Base-by-base conservation (phyloP, 2,888 invertebrate species). In the Blastobasis adustella region DNA sequence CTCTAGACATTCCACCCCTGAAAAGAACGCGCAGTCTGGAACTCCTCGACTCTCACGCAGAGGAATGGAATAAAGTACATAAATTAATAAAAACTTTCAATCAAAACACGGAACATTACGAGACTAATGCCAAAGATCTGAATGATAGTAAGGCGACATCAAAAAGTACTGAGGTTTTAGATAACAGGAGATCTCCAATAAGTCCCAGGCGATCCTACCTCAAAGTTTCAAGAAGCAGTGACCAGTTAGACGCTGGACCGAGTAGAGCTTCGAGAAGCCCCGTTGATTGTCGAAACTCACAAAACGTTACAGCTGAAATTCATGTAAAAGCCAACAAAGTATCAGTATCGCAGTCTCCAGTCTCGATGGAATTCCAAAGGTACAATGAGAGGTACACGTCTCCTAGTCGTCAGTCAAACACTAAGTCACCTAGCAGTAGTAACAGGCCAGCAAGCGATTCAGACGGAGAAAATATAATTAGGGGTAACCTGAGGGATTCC, bases 1-100 rank as follows among this genome's bases (percentile, higher is more conserved):
- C 89, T 6, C 73, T 89, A 43, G 89, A 90, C 52, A 89, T 90
- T 54, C 89, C 90, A 40, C 91, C 91, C 0, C 70, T 93, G 40
- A 91, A 92, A 45, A 82, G 94, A 49, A 93, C 94, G 1, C 90
- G 93, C 59, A 95, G 94, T 59, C 79, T 95, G 61, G 95, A 95
- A 69, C 72, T 94, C 55, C 68, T 94, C 41, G 91, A 92, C 64
- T 85, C 77, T 40, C 79, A 82, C 46, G 73, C 77, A 7, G 82
- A 79, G 59, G 82, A 84, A 58, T 88, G 85, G 89, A 82, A 81
- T 49, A 78, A 71, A 70, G 86, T 83, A 0, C 76, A 82, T 59
- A 68, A 61, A 49, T 75, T 85, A 48, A 79, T 83, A 55, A 79
- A 73, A 52, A 79, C 68, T 50, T 88, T 82, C 58, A 85, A 88